Conservation (phyloP, 1,140 invertebrate genomes). For the Augochlora pura region DNA sequence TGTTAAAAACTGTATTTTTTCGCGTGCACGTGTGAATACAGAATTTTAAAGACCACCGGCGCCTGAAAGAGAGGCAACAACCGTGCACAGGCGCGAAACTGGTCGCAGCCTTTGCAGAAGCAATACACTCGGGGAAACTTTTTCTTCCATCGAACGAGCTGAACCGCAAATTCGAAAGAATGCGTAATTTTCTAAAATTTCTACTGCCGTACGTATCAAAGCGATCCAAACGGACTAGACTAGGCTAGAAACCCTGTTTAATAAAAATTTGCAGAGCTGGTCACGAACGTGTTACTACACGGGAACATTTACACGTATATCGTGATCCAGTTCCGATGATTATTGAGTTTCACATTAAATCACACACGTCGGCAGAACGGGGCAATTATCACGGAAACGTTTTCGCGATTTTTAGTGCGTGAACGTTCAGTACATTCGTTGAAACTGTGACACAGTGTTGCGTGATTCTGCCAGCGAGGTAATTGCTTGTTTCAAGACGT, state of each 20-base stretch:
- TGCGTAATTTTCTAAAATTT: conserved; percentile 2
- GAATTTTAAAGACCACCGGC: background rate
- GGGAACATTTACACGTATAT: background rate
- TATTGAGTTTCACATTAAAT: background rate
- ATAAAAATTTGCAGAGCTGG: background rate
- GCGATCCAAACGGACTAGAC: too few species aligned
- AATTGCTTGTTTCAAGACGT: too few species aligned
- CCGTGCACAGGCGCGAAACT: background rate
- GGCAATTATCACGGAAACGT: conserved; percentile 47
- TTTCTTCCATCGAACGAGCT: too few species aligned
- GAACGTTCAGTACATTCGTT: conserved; percentile 6
- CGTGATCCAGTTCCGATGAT: background rate
- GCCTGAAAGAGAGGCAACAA: conserved; percentile 21
- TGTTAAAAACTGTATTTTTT: background rate
- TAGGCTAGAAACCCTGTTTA: background rate
- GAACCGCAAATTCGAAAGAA: too few species aligned
- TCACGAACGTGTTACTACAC: background rate
- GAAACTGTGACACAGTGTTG: conserved; percentile 16
- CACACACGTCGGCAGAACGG: background rate
- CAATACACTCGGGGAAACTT: too few species aligned
- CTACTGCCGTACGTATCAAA: background rate
- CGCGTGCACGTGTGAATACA: background rate
- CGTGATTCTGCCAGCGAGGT: background rate
- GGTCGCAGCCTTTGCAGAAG: background rate
- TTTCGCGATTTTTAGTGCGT: conserved; percentile 30